Percentiles rank a stretch among this genome's conserved stretches.
phyloP scores from a whole-genome alignment of 2,113 vertebrate species.

The Motacilla alba region DNA sequence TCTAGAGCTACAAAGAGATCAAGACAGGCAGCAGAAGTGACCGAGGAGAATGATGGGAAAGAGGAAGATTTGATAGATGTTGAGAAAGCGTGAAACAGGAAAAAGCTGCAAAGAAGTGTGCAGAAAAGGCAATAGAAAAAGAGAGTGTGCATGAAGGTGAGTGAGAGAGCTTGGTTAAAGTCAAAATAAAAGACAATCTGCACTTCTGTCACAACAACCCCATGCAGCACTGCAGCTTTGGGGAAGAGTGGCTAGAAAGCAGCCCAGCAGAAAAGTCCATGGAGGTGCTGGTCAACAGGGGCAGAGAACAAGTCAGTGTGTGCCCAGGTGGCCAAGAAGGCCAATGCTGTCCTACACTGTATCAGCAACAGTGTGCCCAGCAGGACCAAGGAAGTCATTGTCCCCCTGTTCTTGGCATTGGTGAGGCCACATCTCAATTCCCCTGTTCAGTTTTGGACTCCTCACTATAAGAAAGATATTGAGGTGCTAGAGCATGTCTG shows the following conservation, averaged over 20 bases:
- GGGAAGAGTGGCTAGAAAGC: not conserved
- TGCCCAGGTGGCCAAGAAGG: not conserved
- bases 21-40: not conserved
- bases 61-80: not conserved
- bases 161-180: not conserved
- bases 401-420: rapidly evolving
- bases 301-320: too few relatives aligned
- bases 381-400: not conserved
- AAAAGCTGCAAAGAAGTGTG: not conserved
- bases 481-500: rapidly evolving
- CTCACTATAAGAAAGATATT: too few relatives aligned
- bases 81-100: not conserved
- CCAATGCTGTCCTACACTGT: not conserved
- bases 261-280: not conserved
- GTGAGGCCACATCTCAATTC: not conserved
- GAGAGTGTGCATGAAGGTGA: not conserved
- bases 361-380: not conserved
- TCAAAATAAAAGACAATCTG: not conserved
- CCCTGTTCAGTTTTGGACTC: too few relatives aligned
- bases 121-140: not conserved
- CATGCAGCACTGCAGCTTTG: not conserved
- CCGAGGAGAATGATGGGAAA: rapidly evolving
- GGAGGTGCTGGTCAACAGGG: not conserved
- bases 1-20: not conserved
- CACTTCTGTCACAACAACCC: not conserved